Evolutionary conservation across 1,140 invertebrate species (phyloP).

Genomic region (Coenobita brevimanus): DNA sequence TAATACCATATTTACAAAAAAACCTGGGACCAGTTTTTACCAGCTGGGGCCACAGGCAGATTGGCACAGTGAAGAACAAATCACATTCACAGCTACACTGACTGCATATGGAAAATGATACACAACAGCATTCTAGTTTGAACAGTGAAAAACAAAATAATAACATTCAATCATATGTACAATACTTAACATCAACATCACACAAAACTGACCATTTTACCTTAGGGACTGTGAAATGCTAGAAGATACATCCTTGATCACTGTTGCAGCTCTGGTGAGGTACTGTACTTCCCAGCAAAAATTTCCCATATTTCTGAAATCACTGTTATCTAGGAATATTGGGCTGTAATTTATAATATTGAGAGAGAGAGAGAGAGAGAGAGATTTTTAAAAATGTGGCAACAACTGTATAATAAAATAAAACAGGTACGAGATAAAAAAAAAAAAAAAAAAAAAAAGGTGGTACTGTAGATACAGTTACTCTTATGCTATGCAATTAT

Average conservation of each 20-base stretch:
- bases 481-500: too few species aligned
- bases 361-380: too few species aligned
- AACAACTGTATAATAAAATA: too few species aligned
- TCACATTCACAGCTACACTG: conserved; percentile 62
- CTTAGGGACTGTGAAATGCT: conserved; percentile 62
- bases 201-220: conserved; percentile 62
- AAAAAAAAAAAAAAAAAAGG: too few species aligned
- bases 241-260: conserved; percentile 6
- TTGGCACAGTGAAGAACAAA: conserved; percentile 68
- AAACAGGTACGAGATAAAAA: too few species aligned
- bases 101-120: conserved; percentile 59
- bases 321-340: too few species aligned
- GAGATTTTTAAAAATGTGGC: too few species aligned
- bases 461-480: too few species aligned
- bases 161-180: conserved; percentile 64
- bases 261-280: conserved; percentile 23
- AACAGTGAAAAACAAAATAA: conserved; percentile 60
- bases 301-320: too few species aligned
- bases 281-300: too few species aligned
- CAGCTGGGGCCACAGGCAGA: conserved; percentile 52
- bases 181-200: conserved; percentile 64
- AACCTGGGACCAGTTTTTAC: neutral
- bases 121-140: conserved; percentile 58
- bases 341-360: too few species aligned
- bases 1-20: conserved; percentile 60